Percentiles rank a stretch among this genome's conserved stretches.
phyloP scores from a whole-genome alignment of 2,888 invertebrate species.

The Stomorhina lunata region DNA sequence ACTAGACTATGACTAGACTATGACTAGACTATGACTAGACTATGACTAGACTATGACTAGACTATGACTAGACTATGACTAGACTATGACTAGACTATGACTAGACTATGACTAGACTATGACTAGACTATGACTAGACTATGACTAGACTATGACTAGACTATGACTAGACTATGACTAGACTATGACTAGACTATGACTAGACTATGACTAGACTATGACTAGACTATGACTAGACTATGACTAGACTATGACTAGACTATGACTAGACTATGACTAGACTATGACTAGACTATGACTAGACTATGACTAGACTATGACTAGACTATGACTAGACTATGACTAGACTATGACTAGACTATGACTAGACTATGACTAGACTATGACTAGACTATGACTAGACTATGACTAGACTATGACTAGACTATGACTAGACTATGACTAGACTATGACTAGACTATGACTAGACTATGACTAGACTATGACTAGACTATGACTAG shows the following conservation, averaged over 20 bases:
- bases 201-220: not conserved
- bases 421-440: not conserved
- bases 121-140: not conserved
- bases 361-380: not conserved
- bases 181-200: not conserved
- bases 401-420: not conserved
- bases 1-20: not conserved
- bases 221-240: not conserved
- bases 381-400: not conserved
- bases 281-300: not conserved
- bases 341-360: not conserved
- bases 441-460: not conserved
- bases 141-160: not conserved
- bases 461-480: not conserved
- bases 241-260: not conserved
- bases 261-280: not conserved
- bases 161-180: not conserved
- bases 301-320: not conserved
- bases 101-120: not conserved
- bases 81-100: not conserved
- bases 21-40: not conserved
- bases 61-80: not conserved
- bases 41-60: not conserved
- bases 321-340: not conserved
- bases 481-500: not conserved